These are phyloP conservation scores for Omphaloscelis lunosa DNA, from an alignment of 2,888 invertebrate species.

Conservation along the genomic window DNA sequence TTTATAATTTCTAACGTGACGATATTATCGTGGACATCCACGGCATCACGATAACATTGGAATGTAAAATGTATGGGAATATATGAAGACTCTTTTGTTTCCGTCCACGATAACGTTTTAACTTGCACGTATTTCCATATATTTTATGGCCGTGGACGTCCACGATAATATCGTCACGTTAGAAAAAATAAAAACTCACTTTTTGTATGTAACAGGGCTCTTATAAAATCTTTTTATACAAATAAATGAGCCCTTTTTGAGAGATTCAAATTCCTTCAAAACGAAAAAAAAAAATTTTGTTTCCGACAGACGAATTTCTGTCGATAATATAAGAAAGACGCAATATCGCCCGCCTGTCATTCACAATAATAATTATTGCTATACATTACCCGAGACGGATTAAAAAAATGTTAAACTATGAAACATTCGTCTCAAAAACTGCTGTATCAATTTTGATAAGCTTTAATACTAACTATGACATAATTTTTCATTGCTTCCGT, in stretches of 20 bases:
- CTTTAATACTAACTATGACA: slow-evolving; percentile 8
- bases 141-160: neutral
- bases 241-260: slow-evolving; percentile 1
- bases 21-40: neutral
- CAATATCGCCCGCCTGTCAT: slow-evolving; percentile 35
- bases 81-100: neutral
- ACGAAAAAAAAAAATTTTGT: neutral
- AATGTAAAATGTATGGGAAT: neutral
- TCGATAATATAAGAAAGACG: neutral
- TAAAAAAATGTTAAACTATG: neutral
- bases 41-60: too few relatives aligned
- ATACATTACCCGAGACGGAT: slow-evolving; percentile 23
- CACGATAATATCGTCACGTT: neutral
- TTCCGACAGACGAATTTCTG: neutral
- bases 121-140: neutral
- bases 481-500: slow-evolving; percentile 34
- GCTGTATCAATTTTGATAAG: slow-evolving; percentile 17
- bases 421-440: neutral
- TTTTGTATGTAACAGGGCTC: neutral
- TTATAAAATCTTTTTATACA: slow-evolving; percentile 37
- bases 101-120: neutral
- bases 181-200: neutral
- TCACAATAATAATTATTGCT: slow-evolving; percentile 21
- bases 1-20: neutral
- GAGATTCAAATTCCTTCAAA: slow-evolving; percentile 32